phyloP scores from a whole-genome alignment of 1,140 invertebrate genomes.

The Aphelenchoides besseyi region DNA sequence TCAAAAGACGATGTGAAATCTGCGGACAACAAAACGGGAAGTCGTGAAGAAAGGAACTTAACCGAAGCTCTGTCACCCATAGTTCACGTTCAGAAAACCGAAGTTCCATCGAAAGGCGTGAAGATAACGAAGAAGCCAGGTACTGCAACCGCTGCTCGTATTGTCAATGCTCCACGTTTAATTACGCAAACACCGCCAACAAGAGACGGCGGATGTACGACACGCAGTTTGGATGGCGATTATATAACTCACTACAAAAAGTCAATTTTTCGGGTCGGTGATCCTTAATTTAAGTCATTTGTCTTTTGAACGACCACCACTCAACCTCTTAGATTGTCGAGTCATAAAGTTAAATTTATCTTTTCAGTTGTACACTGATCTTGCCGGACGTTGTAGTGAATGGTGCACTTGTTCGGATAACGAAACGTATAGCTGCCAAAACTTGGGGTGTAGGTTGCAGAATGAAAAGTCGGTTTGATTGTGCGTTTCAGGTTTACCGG shows the following conservation, averaged over 20 bases:
- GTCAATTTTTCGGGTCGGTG: constrained; percentile 45
- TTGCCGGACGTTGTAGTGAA: constrained; percentile 54
- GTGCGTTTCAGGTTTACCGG: no score
- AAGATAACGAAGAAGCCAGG: neutral
- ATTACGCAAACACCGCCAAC: constrained; percentile 43
- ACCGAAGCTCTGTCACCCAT: neutral
- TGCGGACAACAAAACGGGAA: neutral
- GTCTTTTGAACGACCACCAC: neutral
- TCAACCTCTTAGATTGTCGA: neutral
- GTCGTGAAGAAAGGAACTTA: neutral
- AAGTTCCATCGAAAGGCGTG: neutral
- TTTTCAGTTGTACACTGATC: constrained; percentile 54
- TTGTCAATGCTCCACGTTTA: constrained; percentile 9
- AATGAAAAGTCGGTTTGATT: no score
- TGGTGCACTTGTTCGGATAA: constrained; percentile 56
- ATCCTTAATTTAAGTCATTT: constrained; percentile 2
- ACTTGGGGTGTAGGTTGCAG: constrained; percentile 49
- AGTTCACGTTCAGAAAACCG: neutral
- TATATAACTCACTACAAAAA: constrained; percentile 54
- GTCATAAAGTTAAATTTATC: no score
- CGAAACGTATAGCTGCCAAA: constrained; percentile 47
- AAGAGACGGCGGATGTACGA: constrained; percentile 45
- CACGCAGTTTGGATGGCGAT: constrained; percentile 52
- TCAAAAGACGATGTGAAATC: neutral
- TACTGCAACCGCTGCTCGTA: neutral